phyloP scores from a whole-genome alignment of 1,140 invertebrate species.

The Eubasilissa regina region DNA sequence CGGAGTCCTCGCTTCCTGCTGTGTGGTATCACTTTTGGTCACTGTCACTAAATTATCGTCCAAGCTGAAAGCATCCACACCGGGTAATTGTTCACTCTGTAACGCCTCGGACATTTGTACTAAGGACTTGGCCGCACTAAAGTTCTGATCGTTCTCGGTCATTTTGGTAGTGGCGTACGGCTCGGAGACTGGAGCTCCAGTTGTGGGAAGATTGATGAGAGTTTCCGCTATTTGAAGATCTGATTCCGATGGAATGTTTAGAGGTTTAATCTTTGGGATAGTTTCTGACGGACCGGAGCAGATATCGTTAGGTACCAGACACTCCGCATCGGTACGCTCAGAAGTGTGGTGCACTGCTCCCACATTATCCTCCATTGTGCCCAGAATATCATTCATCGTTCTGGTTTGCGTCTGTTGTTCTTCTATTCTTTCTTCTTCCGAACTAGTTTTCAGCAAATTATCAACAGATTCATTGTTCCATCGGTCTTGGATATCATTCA shows the following conservation, averaged over 20 bases:
- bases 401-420: not conserved
- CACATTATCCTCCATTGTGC: conserved; percentile 30
- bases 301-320: no score
- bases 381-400: conserved; percentile 30
- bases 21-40: not conserved
- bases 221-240: conserved; percentile 70
- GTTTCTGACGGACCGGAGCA: conserved; percentile 30
- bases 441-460: conserved; percentile 27
- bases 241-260: conserved; percentile 61
- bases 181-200: conserved; percentile 61
- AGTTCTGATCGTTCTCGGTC: conserved; percentile 68
- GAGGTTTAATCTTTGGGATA: no score
- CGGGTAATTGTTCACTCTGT: conserved; percentile 66
- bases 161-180: conserved; percentile 8
- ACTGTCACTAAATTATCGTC: not conserved
- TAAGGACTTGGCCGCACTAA: conserved; percentile 69
- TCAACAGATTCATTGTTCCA: conserved; percentile 43
- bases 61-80: conserved; percentile 39
- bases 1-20: not conserved
- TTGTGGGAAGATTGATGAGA: conserved; percentile 68
- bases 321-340: not conserved
- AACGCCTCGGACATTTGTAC: conserved; percentile 70
- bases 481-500: conserved; percentile 1
- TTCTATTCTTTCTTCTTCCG: conserved; percentile 18
- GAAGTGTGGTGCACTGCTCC: not conserved